A percentile compares a stretch with the other conserved stretches of the same genome.
These are phyloP conservation scores for Callionymus lyra DNA, from an alignment of 2,113 vertebrate genomes.

Conservation along the genomic window DNA sequence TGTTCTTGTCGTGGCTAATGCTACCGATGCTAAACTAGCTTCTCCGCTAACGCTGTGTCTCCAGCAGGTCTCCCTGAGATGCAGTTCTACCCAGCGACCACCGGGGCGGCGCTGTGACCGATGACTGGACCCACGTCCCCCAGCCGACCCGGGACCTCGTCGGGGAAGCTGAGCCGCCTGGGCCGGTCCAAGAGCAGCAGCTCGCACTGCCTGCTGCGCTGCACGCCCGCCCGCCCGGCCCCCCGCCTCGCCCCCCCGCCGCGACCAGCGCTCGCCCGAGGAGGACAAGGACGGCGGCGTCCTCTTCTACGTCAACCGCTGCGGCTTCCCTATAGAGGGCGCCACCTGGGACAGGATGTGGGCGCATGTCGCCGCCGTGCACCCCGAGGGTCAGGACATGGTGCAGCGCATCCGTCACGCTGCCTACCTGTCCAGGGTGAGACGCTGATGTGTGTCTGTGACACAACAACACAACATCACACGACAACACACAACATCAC, in stretches of 20 bases:
- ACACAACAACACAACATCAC: too few species aligned
- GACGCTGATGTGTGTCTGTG: slow-evolving; percentile 8
- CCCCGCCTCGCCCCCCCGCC: slow-evolving; percentile 46
- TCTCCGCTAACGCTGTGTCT: slow-evolving; percentile 9
- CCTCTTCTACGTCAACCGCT: slow-evolving; percentile 87
- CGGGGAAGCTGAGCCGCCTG: slow-evolving; percentile 67
- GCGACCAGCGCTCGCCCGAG: slow-evolving; percentile 69
- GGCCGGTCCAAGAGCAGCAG: slow-evolving; percentile 82
- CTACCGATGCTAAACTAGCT: slow-evolving; percentile 6
- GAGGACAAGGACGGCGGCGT: slow-evolving; percentile 87
- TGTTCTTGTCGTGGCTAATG: background rate
- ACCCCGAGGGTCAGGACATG: slow-evolving; percentile 87
- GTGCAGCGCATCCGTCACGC: slow-evolving; percentile 81
- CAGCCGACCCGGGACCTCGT: slow-evolving; percentile 51
- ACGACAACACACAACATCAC: too few species aligned
- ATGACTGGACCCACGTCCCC: slow-evolving; percentile 78
- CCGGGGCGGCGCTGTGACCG: background rate
- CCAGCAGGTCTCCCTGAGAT: slow-evolving; percentile 11
- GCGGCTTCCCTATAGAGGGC: slow-evolving; percentile 86
- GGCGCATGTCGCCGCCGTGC: slow-evolving; percentile 81
- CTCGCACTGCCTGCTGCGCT: slow-evolving; percentile 48
- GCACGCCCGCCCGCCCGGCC: slow-evolving; percentile 35
- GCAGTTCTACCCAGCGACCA: slow-evolving; percentile 13
- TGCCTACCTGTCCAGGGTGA: slow-evolving; percentile 79
- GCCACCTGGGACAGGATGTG: slow-evolving; percentile 95